Conservation (phyloP, 2,888 invertebrate species). For the Sesamia inferens region DNA sequence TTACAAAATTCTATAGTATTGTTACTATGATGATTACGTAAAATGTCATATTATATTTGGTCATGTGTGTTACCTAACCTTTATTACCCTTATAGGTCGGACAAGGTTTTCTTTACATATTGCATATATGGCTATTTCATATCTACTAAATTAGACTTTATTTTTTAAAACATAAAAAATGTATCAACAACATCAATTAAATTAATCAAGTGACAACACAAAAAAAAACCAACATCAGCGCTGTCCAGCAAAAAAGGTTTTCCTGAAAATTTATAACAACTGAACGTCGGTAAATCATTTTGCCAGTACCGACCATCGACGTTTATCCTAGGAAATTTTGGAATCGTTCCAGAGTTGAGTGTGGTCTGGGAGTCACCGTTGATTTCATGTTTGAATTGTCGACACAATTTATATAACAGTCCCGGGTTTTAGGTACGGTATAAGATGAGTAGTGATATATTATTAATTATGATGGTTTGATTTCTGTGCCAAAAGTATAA, state of each 20-base stretch:
- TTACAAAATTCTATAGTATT: too few relatives aligned
- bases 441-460: slow-evolving; percentile 5
- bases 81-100: too few relatives aligned
- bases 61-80: too few relatives aligned
- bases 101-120: too few relatives aligned
- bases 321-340: slow-evolving; percentile 68
- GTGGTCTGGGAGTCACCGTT: slow-evolving; percentile 65
- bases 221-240: slow-evolving; percentile 8
- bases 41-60: too few relatives aligned
- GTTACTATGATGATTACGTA: too few relatives aligned
- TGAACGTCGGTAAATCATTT: slow-evolving; percentile 59
- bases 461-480: not conserved
- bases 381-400: slow-evolving; percentile 67
- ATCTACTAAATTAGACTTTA: too few relatives aligned
- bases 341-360: slow-evolving; percentile 66
- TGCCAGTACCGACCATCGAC: slow-evolving; percentile 64
- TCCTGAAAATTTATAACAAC: slow-evolving; percentile 54
- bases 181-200: slow-evolving; percentile 5
- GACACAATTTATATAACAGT: slow-evolving; percentile 50
- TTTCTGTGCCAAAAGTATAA: not conserved
- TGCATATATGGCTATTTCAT: too few relatives aligned
- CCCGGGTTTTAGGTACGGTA: slow-evolving; percentile 19
- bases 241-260: slow-evolving; percentile 38
- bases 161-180: not conserved
- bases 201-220: slow-evolving; percentile 4